A percentile compares a stretch with the other conserved stretches of the same genome.
phyloP scores from a whole-genome alignment of 2,113 vertebrate genomes.

The Vimba vimba region DNA sequence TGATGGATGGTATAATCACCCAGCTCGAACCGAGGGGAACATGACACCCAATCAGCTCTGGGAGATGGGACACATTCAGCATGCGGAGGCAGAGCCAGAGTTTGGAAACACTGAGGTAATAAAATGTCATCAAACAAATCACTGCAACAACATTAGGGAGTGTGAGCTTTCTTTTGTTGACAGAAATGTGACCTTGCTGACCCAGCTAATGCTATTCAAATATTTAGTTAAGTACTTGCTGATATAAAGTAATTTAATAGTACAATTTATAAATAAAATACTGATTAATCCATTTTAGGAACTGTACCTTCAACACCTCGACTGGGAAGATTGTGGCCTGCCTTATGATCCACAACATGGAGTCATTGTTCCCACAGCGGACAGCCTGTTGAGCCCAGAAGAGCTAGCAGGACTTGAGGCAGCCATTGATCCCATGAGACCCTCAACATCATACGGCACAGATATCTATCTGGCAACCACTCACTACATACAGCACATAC shows the following conservation, averaged over 20 bases:
- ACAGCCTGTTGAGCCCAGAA: neutral
- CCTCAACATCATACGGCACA: neutral
- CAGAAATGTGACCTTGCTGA: neutral
- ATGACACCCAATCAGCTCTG: no score
- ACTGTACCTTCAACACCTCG: neutral
- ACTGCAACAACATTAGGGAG: no score
- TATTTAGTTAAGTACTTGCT: neutral
- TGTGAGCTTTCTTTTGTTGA: neutral
- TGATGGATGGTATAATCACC: no score
- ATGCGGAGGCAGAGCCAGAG: no score
- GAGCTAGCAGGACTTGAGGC: neutral
- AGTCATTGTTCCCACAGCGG: neutral
- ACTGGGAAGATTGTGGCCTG: neutral
- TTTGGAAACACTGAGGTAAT: no score
- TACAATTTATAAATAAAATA: no score
- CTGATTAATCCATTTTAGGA: neutral
- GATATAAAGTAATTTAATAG: neutral
- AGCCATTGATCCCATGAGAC: neutral
- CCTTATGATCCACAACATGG: neutral
- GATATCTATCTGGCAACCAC: neutral
- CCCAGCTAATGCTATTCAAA: neutral
- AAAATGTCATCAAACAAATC: no score
- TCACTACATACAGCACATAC: neutral
- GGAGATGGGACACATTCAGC: no score
- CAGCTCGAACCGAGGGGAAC: no score